Evolutionary conservation across 1,140 invertebrate species (phyloP), one percentile per base, ranked within the genome.

Genomic region (Macrobrachium rosenbergii): DNA sequence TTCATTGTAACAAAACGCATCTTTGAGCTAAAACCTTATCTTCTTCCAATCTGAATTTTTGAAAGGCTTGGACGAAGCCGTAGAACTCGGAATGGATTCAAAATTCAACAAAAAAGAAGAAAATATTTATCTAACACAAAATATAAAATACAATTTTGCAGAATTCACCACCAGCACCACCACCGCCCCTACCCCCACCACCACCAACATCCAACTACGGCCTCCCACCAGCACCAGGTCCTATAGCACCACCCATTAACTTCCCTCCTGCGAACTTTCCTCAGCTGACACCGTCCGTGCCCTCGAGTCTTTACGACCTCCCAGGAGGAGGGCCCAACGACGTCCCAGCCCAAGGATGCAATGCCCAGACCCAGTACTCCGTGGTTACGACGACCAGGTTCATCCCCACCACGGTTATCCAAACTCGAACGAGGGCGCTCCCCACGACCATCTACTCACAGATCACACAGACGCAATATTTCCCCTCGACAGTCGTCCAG

Each of bases 391-490:
- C 85, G 5, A 87, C 85, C 10, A 17, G 67, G 8, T 76, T 87
- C 17, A 73, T 87, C 19, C 85, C 85, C 23, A 87, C 77, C 19
- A 87, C 85, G 10, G 69, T 87, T 7, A 28, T 87, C 14, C 78
- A 87, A 58, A 87, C 85, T 12, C 67, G 85, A 8, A 88, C 88
- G 28, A 77, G 83, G 21, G 82, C 80, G 21, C 83, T 85, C 12
- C 88, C 88, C 10, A 89, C 88, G 28, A 89, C 88, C 8, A 52
- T 89, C 58, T 89, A 89, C 69, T 83, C 80, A 11, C 52, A 89
- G 67, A 75, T 89, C 58, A 89, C 83, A 2, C 83, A 89, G 83
- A 89, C 88, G 14, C 83, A 79, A 58, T 89, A 89, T 77, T 86
- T 72, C 78, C 83, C 88, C 2, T 87, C 83, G 19, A 89, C 88